Evolutionary conservation across 2,888 invertebrate species (phyloP).

Genomic region (Stenotaenia linearis): DNA sequence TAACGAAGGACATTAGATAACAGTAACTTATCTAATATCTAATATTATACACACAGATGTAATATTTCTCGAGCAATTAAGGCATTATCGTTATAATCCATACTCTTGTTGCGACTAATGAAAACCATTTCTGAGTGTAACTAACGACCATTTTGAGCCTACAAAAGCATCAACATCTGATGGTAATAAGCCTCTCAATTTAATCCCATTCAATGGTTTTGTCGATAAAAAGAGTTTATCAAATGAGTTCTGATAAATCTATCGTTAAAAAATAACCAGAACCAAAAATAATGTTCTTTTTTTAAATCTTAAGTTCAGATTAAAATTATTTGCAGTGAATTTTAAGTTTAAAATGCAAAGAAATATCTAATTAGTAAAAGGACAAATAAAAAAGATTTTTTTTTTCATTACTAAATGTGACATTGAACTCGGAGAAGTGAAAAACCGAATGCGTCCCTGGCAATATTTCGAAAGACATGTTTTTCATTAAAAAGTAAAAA

Average conservation of each 20-base stretch:
- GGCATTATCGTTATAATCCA: background rate
- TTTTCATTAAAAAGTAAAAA: no score
- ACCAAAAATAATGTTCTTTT: no score
- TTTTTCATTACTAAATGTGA: no score
- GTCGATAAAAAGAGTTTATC: background rate
- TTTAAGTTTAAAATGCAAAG: no score
- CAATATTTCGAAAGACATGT: no score
- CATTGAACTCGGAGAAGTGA: no score
- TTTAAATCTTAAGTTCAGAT: no score
- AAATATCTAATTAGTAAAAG: no score
- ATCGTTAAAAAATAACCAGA: background rate
- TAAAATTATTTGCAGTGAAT: no score
- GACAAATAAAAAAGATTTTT: no score
- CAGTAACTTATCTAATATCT: conserved; percentile 12
- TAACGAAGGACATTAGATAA: conserved; percentile 3
- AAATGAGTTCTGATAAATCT: background rate
- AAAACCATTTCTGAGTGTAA: background rate
- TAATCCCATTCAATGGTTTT: background rate
- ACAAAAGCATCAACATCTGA: background rate
- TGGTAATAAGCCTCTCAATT: background rate
- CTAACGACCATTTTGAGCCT: background rate
- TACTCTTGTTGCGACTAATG: background rate
- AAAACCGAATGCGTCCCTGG: no score
- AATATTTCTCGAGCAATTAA: conserved; percentile 1
- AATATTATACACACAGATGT: background rate